Evolutionary conservation across 2,113 vertebrate genomes (phyloP), one percentile per base, ranked within the genome.

Genomic region (Oriolus oriolus): DNA sequence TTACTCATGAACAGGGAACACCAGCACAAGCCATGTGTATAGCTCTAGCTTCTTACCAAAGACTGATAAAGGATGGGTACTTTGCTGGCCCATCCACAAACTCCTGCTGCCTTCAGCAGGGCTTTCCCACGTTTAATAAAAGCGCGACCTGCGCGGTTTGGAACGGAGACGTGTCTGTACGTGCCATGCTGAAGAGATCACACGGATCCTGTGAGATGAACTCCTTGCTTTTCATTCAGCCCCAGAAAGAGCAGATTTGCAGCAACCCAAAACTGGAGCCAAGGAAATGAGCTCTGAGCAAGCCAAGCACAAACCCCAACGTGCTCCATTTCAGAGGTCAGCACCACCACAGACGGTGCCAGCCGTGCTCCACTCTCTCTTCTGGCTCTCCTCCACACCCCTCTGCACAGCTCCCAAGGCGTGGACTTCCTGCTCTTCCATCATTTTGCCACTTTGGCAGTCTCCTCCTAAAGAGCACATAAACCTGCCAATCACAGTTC

Each of bases 61-160:
- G 47, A 45, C 39, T 23, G 60, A 54, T 26, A 27, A 90, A 70
- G 90, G n/a, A n/a, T 22, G 77, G 89, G 87, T 79, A 65, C 80
- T 37, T 54, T 53, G 42, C 57, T 69, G 76, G 54, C 60, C 66
- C 42, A 27, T 35, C 45, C 74, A 79, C 53, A 37, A 71, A 53
- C 33, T 70, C 68, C 83, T 59, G 73, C 69, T 95, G 84, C 27
- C 65, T 87, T 35, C 94, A 91, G 73, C 26, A 9, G 60, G 57
- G 41, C 52, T 31, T 35, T 61, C 60, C 87, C 61, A 12, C 6
- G 7, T 75, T 68, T 20, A 78, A 57, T 68, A 20, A 41, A 64
- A 64, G 57, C 2, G 0, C 2, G 4, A 71, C 53, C 65, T 35
- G 17, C 1, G 0, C 0, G 0, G 24, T 49, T 71, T 79, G 65